Evolutionary conservation across 1,140 invertebrate species (phyloP).

Genomic region (Heliothis subflexa): DNA sequence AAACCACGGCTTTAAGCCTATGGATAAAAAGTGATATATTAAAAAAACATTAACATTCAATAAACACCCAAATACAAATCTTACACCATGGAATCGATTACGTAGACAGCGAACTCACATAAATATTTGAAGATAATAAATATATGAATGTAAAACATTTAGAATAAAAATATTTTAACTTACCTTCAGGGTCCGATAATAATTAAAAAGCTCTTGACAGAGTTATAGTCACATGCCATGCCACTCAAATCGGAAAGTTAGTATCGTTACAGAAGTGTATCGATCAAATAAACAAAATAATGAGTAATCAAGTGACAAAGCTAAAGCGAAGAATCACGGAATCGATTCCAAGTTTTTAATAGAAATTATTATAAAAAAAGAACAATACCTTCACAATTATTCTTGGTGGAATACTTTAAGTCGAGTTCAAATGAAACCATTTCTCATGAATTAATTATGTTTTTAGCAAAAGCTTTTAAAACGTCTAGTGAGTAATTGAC

Average conservation of each 20-base stretch:
- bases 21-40: conserved; percentile 45
- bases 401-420: background rate
- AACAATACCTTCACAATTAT: conserved; percentile 16
- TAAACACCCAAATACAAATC: conserved; percentile 63
- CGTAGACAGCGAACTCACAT: conserved; percentile 57
- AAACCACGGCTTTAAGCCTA: conserved; percentile 46
- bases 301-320: conserved; percentile 50
- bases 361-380: conserved; percentile 23
- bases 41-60: conserved; percentile 51
- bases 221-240: conserved; percentile 66
- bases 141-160: conserved; percentile 58
- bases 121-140: conserved; percentile 52
- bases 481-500: conserved; percentile 24
- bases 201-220: conserved; percentile 43
- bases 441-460: conserved; percentile 9
- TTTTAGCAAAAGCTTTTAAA: conserved; percentile 46
- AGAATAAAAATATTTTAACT: conserved; percentile 64
- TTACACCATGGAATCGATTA: conserved; percentile 80
- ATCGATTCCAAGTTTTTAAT: conserved; percentile 77
- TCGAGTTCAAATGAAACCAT: conserved; percentile 10
- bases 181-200: conserved; percentile 69
- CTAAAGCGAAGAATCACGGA: conserved; percentile 65
- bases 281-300: conserved; percentile 47
- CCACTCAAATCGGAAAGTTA: conserved; percentile 50
- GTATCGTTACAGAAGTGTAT: conserved; percentile 40